phyloP scores from a whole-genome alignment of 2,888 invertebrate species.

The Melieria picta region DNA sequence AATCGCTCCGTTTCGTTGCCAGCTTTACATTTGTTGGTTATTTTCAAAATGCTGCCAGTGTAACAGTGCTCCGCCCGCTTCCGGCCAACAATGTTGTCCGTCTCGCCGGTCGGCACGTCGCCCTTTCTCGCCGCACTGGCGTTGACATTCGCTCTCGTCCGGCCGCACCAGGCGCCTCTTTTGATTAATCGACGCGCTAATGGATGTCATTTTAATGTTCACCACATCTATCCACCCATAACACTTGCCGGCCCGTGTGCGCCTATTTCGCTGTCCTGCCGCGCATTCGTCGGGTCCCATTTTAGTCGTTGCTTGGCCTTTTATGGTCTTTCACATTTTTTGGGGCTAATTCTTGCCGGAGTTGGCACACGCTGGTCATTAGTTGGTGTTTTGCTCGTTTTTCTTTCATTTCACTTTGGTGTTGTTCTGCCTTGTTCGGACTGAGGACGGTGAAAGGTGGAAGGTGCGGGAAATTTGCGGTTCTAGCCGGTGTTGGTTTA shows the following conservation, averaged over 20 bases:
- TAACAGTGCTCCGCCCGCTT: too few relatives aligned
- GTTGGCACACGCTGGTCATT: constrained; percentile 10
- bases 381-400: neutral
- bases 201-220: constrained; percentile 60
- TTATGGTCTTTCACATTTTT: neutral
- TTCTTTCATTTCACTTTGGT: too few relatives aligned
- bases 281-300: neutral
- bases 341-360: neutral
- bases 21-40: too few relatives aligned
- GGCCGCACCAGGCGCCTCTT: constrained; percentile 25
- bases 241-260: neutral
- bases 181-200: constrained; percentile 64
- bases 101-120: too few relatives aligned
- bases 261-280: neutral
- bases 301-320: neutral
- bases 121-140: too few relatives aligned
- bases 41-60: too few relatives aligned
- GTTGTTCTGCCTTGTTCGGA: too few relatives aligned
- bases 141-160: neutral
- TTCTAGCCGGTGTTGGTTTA: too few relatives aligned
- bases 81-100: too few relatives aligned
- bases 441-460: too few relatives aligned
- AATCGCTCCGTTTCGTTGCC: too few relatives aligned
- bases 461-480: too few relatives aligned
- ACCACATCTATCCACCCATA: neutral